Percentiles rank a stretch among this genome's conserved stretches.
These are phyloP conservation scores for Solea solea DNA, from an alignment of 2,113 vertebrate genomes.

Conservation along the genomic window DNA sequence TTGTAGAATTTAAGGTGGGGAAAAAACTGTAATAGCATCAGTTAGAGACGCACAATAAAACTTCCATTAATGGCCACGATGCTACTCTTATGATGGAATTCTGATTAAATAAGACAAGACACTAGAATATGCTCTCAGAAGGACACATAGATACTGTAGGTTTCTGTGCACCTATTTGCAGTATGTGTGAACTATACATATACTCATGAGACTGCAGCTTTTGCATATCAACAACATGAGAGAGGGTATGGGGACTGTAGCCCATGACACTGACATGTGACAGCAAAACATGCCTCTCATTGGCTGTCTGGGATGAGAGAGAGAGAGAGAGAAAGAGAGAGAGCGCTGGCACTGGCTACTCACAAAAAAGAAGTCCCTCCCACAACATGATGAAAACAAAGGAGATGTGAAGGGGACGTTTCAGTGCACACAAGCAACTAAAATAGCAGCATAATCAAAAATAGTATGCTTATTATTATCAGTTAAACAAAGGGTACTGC, in stretches of 20 bases:
- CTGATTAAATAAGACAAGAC: no score
- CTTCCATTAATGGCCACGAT: no score
- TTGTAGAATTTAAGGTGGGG: no score
- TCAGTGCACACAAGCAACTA: background rate
- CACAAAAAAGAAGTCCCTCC: slow-evolving; percentile 12
- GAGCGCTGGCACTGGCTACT: slow-evolving; percentile 11
- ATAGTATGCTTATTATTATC: background rate
- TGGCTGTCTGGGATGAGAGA: slow-evolving; percentile 31
- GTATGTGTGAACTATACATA: background rate
- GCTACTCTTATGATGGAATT: no score
- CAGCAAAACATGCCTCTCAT: slow-evolving; percentile 29
- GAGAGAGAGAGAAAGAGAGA: background rate
- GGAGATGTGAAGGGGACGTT: background rate
- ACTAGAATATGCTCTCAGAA: no score
- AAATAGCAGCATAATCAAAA: background rate
- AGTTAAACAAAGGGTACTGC: no score
- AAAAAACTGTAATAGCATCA: no score
- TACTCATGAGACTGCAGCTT: slow-evolving; percentile 45
- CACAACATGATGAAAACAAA: slow-evolving; percentile 49
- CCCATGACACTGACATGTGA: slow-evolving; percentile 30
- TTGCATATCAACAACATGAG: slow-evolving; percentile 57
- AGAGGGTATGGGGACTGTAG: slow-evolving; percentile 17
- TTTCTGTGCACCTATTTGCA: no score
- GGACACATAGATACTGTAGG: no score
- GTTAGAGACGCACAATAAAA: no score